Evolutionary conservation across 2,888 invertebrate genomes (phyloP), one percentile per base, ranked within the genome.

Genomic region (Macropis europaea): DNA sequence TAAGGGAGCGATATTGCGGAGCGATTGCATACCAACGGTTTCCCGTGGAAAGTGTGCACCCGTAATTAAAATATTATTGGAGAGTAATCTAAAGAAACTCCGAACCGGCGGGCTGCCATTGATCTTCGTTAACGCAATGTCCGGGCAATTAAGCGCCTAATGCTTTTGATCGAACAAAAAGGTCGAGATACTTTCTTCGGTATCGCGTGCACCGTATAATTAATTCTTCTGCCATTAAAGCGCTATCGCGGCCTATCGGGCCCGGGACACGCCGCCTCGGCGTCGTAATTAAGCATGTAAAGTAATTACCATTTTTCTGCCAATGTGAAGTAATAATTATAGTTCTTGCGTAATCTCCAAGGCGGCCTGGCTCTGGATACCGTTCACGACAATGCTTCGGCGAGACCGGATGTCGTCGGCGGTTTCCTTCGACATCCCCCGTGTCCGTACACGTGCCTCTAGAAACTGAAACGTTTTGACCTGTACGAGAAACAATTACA

Each of bases 381-480:
- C 84, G 86, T 86, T 84, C 85, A 86, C 82, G 84, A 86, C 85
- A 84, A 85, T 83, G 84, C n/a, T n/a, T 85, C 83, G 76, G 32
- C 38, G 28, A 22, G 50, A 7, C 6, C 69, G 82, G 88, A 88
- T 87, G 87, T 83, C 78, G 86, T 87, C 84, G 81, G 2, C 73
- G 80, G 68, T n/a, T 62, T 78, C 82, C 76, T 71, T 81, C 84
- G 81, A 86, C 82, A 86, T n/a, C n/a, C n/a, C n/a, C n/a, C n/a
- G n/a, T n/a, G n/a, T n/a, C n/a, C n/a, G n/a, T n/a, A n/a, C n/a
- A n/a, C n/a, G n/a, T n/a, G n/a, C n/a, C n/a, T n/a, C n/a, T n/a
- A n/a, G n/a, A n/a, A n/a, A n/a, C n/a, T n/a, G n/a, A n/a, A n/a
- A n/a, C n/a, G n/a, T n/a, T n/a, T n/a, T n/a, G n/a, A n/a, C n/a